These are phyloP conservation scores for Lycocorax pyrrhopterus DNA, from an alignment of 2,113 vertebrate species.

Conservation along the genomic window DNA sequence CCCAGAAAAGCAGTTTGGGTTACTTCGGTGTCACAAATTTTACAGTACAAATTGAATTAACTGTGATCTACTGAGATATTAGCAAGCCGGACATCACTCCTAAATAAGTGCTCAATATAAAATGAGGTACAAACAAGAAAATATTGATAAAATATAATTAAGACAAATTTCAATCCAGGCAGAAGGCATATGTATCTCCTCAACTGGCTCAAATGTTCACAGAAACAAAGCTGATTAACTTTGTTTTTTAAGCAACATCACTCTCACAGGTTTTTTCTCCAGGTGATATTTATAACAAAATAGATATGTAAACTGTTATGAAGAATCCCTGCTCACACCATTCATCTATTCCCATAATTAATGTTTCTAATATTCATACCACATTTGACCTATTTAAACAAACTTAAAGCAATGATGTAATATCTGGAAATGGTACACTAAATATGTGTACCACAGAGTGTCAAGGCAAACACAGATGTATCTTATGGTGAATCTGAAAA, in stretches of 20 bases:
- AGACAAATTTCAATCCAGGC: neutral
- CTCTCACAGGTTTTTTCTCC: neutral
- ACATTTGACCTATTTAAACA: neutral
- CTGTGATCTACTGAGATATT: neutral
- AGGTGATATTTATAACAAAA: neutral
- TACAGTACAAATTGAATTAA: neutral
- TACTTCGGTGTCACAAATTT: neutral
- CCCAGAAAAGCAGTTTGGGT: neutral
- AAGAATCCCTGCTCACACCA: neutral
- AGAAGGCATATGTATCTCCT: neutral
- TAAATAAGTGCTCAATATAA: neutral
- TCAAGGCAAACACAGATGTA: neutral
- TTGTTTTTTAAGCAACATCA: neutral
- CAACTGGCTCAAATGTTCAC: neutral
- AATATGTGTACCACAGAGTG: neutral
- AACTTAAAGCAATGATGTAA: neutral
- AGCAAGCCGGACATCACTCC: neutral
- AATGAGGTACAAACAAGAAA: constrained; percentile 15
- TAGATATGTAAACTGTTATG: neutral
- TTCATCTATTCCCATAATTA: neutral
- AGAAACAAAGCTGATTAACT: neutral
- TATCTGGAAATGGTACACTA: neutral
- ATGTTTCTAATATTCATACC: neutral
- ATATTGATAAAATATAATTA: constrained; percentile 24
- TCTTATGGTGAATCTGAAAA: neutral